Evolutionary conservation across 2,888 invertebrate species (phyloP).

Genomic region (Caenorhabditis imperialis): DNA sequence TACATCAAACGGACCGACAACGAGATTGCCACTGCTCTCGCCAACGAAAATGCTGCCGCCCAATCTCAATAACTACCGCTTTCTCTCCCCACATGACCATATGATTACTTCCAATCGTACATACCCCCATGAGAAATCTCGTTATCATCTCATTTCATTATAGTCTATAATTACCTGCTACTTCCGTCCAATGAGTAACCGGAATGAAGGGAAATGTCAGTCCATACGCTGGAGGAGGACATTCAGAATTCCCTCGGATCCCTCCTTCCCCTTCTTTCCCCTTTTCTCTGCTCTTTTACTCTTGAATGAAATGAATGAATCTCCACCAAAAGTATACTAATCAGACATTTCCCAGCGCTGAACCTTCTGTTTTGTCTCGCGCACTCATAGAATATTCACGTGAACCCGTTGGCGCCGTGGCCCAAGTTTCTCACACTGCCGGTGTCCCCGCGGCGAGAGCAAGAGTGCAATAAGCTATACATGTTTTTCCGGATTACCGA

Average conservation of each 20-base stretch:
- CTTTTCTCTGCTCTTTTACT: too few relatives aligned
- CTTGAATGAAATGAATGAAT: too few relatives aligned
- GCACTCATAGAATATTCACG: conserved; percentile 39
- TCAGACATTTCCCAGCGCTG: too few relatives aligned
- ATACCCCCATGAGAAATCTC: too few relatives aligned
- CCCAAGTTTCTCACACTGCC: conserved; percentile 24
- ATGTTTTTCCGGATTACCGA: too few relatives aligned
- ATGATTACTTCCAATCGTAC: too few relatives aligned
- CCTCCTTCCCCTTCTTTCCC: conserved; percentile 1
- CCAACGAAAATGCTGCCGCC: neutral
- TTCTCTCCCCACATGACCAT: neutral
- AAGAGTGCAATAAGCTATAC: conserved; percentile 16
- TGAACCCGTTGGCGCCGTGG: conserved; percentile 20
- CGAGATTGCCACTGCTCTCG: neutral
- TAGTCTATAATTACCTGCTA: too few relatives aligned
- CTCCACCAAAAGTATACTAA: too few relatives aligned
- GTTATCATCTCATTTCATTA: too few relatives aligned
- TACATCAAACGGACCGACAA: neutral
- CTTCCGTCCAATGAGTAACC: too few relatives aligned
- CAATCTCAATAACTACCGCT: neutral
- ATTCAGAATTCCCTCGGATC: conserved; percentile 23
- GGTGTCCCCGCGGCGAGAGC: too few relatives aligned
- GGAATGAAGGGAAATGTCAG: too few relatives aligned
- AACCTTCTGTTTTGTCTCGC: conserved; percentile 19
- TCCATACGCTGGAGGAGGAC: neutral